Percentiles rank a stretch among this genome's conserved stretches.
phyloP scores from a whole-genome alignment of 2,113 vertebrate genomes.

The Suricata suricatta region DNA sequence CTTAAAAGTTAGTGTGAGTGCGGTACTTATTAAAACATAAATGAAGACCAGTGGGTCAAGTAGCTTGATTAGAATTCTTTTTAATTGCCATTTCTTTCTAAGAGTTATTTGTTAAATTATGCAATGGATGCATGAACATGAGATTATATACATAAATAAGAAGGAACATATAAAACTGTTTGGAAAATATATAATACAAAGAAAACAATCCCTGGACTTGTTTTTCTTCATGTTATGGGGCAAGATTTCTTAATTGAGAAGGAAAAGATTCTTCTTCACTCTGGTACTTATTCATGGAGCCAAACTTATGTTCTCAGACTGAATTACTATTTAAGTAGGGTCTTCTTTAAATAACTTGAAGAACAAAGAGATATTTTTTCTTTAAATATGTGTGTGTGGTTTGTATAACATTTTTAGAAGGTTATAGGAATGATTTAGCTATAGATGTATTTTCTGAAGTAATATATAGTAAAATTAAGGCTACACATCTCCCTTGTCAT shows the following conservation, averaged over 20 bases:
- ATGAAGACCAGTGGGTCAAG: background rate
- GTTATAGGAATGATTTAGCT: background rate
- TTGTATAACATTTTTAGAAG: background rate
- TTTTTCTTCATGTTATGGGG: background rate
- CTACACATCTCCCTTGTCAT: background rate
- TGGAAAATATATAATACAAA: background rate
- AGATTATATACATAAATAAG: background rate
- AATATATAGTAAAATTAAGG: conserved; percentile 1
- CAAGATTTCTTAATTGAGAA: background rate
- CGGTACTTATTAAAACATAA: background rate
- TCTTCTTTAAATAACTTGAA: background rate
- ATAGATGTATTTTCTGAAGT: conserved; percentile 28
- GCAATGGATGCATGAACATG: background rate
- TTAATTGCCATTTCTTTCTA: background rate
- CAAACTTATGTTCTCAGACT: background rate
- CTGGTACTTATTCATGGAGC: background rate
- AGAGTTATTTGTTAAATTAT: background rate
- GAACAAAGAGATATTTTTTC: background rate
- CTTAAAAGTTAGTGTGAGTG: background rate
- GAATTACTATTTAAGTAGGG: background rate
- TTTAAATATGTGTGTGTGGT: background rate
- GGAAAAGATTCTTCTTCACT: background rate
- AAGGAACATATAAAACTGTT: background rate
- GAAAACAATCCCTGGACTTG: background rate
- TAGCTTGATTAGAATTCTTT: background rate